A percentile compares a stretch with the other conserved stretches of the same genome.
Conservation (phyloP, 2,113 vertebrate species). For the Puntigrus tetrazona region DNA sequence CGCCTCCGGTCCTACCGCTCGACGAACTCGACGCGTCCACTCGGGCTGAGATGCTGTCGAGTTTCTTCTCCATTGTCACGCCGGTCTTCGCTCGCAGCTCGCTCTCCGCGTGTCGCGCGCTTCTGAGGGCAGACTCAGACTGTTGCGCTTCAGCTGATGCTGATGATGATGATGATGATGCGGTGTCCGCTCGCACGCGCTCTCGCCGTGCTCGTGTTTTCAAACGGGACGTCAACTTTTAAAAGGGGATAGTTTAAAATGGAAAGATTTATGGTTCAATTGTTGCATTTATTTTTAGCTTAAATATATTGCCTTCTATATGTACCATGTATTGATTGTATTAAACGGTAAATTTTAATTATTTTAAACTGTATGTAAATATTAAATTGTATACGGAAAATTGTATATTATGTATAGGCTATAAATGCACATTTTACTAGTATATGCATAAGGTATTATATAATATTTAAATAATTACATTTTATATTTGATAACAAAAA, state of each 20-base stretch:
- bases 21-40: conserved; percentile 83
- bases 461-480: too few species aligned
- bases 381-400: too few species aligned
- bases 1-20: conserved; percentile 81
- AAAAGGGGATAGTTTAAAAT: neutral
- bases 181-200: neutral
- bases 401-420: too few species aligned
- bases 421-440: too few species aligned
- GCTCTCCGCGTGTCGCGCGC: neutral
- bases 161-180: neutral
- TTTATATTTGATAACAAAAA: too few species aligned
- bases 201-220: neutral
- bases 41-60: conserved; percentile 83
- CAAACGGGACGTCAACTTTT: neutral
- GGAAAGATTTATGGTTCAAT: neutral
- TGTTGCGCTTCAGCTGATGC: conserved; percentile 22
- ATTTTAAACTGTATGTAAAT: too few species aligned
- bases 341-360: too few species aligned
- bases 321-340: too few species aligned
- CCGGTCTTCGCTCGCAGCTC: neutral
- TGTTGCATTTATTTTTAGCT: neutral
- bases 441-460: too few species aligned
- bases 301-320: neutral
- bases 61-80: conserved; percentile 77
- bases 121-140: neutral